These are phyloP conservation scores for Eristalinus aeneus DNA, from an alignment of 2,888 invertebrate species.

Conservation along the genomic window DNA sequence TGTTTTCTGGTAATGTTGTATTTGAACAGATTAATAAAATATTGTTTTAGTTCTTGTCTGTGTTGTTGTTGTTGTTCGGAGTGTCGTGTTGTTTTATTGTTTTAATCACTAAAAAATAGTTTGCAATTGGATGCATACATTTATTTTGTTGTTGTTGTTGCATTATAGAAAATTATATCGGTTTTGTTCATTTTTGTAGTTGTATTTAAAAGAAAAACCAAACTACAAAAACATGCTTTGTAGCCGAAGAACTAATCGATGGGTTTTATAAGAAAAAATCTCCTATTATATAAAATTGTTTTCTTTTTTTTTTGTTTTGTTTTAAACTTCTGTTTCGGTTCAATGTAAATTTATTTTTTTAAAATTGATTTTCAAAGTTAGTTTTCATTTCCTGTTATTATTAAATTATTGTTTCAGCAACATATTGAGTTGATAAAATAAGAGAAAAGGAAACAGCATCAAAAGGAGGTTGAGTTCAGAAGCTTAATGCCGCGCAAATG, in stretches of 20 bases:
- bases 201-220: conserved; percentile 34
- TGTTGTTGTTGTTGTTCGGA: conserved; percentile 40
- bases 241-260: conserved; percentile 72
- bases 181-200: conserved; percentile 26
- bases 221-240: conserved; percentile 42
- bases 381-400: conserved; percentile 8
- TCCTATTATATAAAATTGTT: conserved; percentile 42
- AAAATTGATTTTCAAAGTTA: neutral
- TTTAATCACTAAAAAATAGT: conserved; percentile 66
- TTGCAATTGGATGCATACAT: conserved; percentile 50
- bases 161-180: conserved; percentile 48
- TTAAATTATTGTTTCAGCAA: conserved; percentile 21
- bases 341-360: conserved; percentile 15
- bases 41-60: conserved; percentile 42
- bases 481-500: conserved; percentile 14
- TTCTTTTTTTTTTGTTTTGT: conserved; percentile 15
- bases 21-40: conserved; percentile 40
- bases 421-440: conserved; percentile 3
- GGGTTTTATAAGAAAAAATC: conserved; percentile 67
- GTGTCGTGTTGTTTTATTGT: conserved; percentile 64
- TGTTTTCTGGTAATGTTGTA: conserved; percentile 4
- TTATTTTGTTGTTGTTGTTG: conserved; percentile 8
- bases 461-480: neutral
- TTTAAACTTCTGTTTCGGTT: neutral
- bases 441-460: neutral